Percentiles rank a stretch among this genome's conserved stretches.
These are phyloP conservation scores for Trichogramma dendrolimi DNA, from an alignment of 2,888 invertebrate genomes.

Conservation along the genomic window DNA sequence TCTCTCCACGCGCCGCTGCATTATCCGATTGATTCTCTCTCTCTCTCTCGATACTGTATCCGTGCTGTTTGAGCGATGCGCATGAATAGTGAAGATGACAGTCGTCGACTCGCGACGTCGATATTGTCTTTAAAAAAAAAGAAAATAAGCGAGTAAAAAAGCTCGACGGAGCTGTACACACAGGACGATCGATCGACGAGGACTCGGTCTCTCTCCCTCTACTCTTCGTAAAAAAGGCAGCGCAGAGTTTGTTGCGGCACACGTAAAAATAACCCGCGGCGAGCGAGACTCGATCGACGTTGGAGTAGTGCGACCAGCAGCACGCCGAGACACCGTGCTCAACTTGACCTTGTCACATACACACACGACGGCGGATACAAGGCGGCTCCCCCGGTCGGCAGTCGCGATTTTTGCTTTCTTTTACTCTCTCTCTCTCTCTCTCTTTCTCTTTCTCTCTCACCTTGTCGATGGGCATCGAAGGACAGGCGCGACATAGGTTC, in stretches of 20 bases:
- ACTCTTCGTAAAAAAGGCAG: too few relatives aligned
- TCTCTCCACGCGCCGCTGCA: not conserved
- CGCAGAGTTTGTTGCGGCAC: too few relatives aligned
- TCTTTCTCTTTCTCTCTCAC: constrained; percentile 55
- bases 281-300: not conserved
- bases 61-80: too few relatives aligned
- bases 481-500: constrained; percentile 95
- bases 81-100: too few relatives aligned
- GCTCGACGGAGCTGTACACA: too few relatives aligned
- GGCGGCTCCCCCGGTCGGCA: not conserved
- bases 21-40: not conserved
- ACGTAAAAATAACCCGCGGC: not conserved
- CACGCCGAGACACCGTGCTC: not conserved
- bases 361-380: constrained; percentile 3
- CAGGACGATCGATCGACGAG: too few relatives aligned
- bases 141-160: too few relatives aligned
- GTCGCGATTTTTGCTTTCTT: not conserved
- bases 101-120: too few relatives aligned
- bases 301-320: too few relatives aligned
- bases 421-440: not conserved
- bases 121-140: too few relatives aligned
- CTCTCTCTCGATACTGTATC: too few relatives aligned
- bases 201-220: too few relatives aligned
- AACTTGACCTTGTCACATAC: not conserved
- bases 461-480: constrained; percentile 95